A percentile compares a stretch with the other conserved stretches of the same genome.
phyloP scores from a whole-genome alignment of 2,797 vertebrate genomes.

The Arctocebus calabarensis region DNA sequence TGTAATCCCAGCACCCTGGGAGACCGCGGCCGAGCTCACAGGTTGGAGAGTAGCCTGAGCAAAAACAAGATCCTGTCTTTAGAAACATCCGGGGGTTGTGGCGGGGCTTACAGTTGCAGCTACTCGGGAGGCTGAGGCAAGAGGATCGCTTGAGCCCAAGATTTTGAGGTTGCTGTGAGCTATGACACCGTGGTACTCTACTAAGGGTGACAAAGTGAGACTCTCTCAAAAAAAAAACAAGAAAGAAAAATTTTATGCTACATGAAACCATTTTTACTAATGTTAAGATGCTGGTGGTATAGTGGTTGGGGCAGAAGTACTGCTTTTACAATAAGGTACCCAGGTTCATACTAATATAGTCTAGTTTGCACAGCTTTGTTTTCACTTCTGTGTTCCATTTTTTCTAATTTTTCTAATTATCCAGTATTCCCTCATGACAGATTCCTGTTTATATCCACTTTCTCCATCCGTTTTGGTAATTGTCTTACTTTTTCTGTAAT shows the following conservation, averaged over 20 bases:
- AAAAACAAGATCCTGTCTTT: too few species aligned
- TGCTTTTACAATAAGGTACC: background rate
- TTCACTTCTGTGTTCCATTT: background rate
- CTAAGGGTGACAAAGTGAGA: too few species aligned
- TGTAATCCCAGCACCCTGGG: too few species aligned
- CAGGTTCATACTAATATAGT: background rate
- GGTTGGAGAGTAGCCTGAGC: too few species aligned
- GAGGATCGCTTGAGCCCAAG: too few species aligned
- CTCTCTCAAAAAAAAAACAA: too few species aligned
- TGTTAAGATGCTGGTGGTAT: background rate
- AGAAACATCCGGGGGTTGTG: too few species aligned
- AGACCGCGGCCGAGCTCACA: too few species aligned
- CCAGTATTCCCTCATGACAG: background rate
- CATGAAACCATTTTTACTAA: background rate
- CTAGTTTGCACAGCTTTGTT: background rate
- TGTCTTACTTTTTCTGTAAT: constrained; percentile 15
- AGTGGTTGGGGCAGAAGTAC: background rate
- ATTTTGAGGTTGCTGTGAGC: too few species aligned
- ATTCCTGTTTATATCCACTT: background rate
- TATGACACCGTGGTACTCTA: too few species aligned
- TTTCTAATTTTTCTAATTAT: constrained; percentile 37
- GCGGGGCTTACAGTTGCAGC: too few species aligned
- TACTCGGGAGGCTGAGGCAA: too few species aligned
- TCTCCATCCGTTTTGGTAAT: background rate
- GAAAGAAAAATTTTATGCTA: background rate